Percentiles rank a stretch among this genome's conserved stretches.
Conservation (phyloP, 2,888 invertebrate genomes). For the Sarcophaga subvicina region DNA sequence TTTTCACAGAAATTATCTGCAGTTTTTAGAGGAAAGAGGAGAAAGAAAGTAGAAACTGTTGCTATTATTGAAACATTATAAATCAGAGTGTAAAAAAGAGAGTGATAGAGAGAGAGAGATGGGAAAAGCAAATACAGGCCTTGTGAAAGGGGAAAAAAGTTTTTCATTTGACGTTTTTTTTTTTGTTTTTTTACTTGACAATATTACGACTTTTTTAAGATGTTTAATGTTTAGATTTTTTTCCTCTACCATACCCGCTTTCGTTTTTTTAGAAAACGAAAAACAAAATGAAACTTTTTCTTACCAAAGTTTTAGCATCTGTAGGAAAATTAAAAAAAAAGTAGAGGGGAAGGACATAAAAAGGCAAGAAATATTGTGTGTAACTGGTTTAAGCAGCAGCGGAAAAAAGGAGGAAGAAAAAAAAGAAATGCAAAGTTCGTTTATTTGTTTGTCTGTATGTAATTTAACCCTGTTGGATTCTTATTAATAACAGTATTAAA, state of each 20-base stretch:
- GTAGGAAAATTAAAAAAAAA: conserved; percentile 45
- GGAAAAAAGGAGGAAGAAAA: too few species aligned
- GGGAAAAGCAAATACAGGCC: conserved; percentile 34
- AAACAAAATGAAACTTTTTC: too few species aligned
- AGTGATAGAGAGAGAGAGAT: not conserved
- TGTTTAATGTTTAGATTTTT: conserved; percentile 54
- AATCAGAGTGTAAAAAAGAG: conserved; percentile 42
- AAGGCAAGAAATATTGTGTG: conserved; percentile 4
- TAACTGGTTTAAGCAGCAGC: too few species aligned
- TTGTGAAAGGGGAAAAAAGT: conserved; percentile 7
- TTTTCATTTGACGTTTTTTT: conserved; percentile 6
- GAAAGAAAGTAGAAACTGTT: conserved; percentile 51
- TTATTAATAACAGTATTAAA: conserved; percentile 66
- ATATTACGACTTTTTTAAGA: conserved; percentile 56
- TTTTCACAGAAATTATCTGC: conserved; percentile 22
- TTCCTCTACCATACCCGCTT: not conserved
- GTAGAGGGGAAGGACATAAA: conserved; percentile 9
- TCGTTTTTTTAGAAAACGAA: too few species aligned
- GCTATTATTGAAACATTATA: conserved; percentile 62
- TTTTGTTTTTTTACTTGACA: conserved; percentile 56
- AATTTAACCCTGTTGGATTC: conserved; percentile 67
- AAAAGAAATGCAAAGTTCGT: conserved; percentile 17
- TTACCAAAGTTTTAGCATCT: conserved; percentile 37
- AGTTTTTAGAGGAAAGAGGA: not conserved
- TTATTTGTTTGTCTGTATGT: conserved; percentile 49